Evolutionary conservation across 2,888 invertebrate genomes (phyloP).

Genomic region (Morpho achilles): DNA sequence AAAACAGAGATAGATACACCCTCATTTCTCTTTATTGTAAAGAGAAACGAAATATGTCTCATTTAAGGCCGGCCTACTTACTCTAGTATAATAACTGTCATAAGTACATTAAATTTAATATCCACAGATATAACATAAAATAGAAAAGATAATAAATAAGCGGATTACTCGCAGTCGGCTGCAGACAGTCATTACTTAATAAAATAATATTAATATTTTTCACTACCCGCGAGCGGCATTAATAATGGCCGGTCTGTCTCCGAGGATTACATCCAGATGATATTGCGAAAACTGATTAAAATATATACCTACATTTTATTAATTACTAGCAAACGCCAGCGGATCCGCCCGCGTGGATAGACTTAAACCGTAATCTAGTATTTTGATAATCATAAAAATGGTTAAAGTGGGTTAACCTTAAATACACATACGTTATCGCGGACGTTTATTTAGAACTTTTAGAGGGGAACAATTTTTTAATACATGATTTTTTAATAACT

Average conservation of each 20-base stretch:
- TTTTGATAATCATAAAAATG: not conserved
- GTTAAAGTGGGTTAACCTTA: not conserved
- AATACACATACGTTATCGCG: not conserved
- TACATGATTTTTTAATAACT: too few species aligned
- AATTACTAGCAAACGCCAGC: not conserved
- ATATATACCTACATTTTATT: not conserved
- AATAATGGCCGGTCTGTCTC: not conserved
- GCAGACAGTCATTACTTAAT: not conserved
- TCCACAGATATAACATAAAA: too few species aligned
- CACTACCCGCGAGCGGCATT: not conserved
- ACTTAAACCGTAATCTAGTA: too few species aligned
- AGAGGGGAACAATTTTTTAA: not conserved
- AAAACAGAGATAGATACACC: too few species aligned
- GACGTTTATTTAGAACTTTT: not conserved
- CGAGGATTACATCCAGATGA: not conserved
- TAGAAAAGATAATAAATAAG: too few species aligned
- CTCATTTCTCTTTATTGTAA: too few species aligned
- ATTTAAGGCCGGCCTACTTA: too few species aligned
- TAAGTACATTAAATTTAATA: too few species aligned
- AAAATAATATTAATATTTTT: constrained; percentile 7
- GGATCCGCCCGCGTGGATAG: too few species aligned
- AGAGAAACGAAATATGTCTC: too few species aligned
- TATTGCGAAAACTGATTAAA: constrained; percentile 4
- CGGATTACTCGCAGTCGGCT: not conserved
- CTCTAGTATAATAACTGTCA: too few species aligned